Conservation (phyloP, 2,113 vertebrate species). For the Xenotilapia flavipinnis region DNA sequence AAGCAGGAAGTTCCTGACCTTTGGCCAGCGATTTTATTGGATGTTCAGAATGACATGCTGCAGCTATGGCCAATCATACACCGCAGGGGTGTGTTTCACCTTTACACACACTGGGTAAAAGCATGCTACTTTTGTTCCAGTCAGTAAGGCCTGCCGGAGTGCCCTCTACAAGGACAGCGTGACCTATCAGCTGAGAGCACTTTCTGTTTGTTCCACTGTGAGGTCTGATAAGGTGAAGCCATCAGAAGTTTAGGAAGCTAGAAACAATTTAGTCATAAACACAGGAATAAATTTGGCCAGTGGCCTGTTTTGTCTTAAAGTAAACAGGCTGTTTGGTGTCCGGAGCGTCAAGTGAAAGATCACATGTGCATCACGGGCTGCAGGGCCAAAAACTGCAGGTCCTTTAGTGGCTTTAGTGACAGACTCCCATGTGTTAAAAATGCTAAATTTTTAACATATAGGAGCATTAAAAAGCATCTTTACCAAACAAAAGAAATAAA, state of each 20-base stretch:
- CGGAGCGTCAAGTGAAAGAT: not conserved
- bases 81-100: not conserved
- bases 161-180: not conserved
- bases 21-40: not conserved
- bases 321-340: not conserved
- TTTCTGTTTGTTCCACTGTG: not conserved
- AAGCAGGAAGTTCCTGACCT: not conserved
- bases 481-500: not conserved
- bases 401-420: not conserved
- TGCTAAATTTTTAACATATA: not conserved
- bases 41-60: not conserved
- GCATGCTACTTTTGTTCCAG: not conserved
- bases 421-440: not conserved
- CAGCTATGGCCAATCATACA: not conserved
- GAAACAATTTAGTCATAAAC: not conserved
- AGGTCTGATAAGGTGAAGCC: not conserved
- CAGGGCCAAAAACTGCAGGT: not conserved
- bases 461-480: not conserved
- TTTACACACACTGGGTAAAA: not conserved
- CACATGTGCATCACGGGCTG: not conserved
- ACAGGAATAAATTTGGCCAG: not conserved
- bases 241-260: not conserved
- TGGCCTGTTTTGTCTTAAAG: not conserved
- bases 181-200: not conserved
- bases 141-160: not conserved